Conservation (phyloP, 2,797 vertebrate genomes). For the Pampus argenteus region DNA sequence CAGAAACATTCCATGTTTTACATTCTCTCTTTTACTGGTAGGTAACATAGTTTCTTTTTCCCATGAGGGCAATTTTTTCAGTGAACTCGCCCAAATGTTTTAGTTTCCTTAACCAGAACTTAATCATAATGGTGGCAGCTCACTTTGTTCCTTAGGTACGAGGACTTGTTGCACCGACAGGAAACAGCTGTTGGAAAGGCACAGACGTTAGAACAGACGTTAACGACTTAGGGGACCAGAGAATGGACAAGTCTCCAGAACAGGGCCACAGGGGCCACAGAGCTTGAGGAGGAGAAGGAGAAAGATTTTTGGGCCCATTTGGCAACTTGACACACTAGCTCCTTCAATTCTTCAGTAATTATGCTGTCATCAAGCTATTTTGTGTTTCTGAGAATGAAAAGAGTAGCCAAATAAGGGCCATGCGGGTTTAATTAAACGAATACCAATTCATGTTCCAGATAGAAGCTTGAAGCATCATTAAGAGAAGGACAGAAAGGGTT, state of each 20-base stretch:
- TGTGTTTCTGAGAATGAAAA: slow-evolving; percentile 70
- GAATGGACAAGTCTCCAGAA: slow-evolving; percentile 34
- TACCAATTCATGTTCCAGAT: slow-evolving; percentile 74
- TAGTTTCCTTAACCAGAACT: background rate
- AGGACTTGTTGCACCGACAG: background rate
- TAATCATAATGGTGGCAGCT: background rate
- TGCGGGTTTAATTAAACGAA: slow-evolving; percentile 83
- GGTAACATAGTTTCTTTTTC: background rate
- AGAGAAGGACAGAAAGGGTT: slow-evolving; percentile 49
- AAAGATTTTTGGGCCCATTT: slow-evolving; percentile 24
- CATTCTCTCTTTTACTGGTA: background rate
- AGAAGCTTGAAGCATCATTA: slow-evolving; percentile 73
- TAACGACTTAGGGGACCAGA: background rate
- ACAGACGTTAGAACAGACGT: slow-evolving; percentile 2
- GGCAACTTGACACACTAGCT: slow-evolving; percentile 44
- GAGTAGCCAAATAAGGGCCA: slow-evolving; percentile 72
- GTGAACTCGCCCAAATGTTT: background rate
- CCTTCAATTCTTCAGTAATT: slow-evolving; percentile 81
- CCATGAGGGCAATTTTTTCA: background rate
- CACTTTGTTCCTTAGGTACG: background rate
- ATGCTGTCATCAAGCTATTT: slow-evolving; percentile 81
- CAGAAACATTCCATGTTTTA: background rate
- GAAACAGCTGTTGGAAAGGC: background rate
- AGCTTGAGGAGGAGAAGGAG: background rate
- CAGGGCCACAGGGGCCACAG: slow-evolving; percentile 1